Conservation (phyloP, 2,797 vertebrate species). For the Octomys mimax region DNA sequence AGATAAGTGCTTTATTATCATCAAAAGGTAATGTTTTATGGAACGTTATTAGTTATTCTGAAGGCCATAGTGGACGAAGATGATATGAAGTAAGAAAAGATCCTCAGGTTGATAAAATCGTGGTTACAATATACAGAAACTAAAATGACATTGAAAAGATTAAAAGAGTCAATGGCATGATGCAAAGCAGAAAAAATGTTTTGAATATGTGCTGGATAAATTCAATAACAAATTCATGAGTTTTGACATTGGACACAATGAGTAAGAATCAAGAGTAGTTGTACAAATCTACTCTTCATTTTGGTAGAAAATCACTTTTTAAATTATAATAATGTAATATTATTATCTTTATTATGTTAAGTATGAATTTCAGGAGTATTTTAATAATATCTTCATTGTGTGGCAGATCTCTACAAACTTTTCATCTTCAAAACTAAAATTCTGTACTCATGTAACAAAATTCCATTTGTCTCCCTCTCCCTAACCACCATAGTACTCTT, state of each 20-base stretch:
- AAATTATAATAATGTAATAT: neutral
- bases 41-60: neutral
- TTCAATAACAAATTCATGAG: neutral
- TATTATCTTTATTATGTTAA: neutral
- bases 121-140: neutral
- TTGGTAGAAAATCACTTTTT: neutral
- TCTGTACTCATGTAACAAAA: neutral
- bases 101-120: neutral
- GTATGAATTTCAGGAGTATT: neutral
- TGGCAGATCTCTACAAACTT: neutral
- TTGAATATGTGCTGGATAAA: neutral
- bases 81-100: neutral
- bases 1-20: neutral
- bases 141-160: neutral
- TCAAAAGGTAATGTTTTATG: neutral
- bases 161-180: neutral
- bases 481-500: neutral
- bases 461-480: neutral
- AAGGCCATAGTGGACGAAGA: neutral
- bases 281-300: neutral
- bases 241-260: neutral
- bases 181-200: neutral
- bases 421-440: neutral
- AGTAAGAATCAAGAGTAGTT: neutral
- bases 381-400: neutral